These are phyloP conservation scores for Crambe crambe DNA, from an alignment of 37 sponge, comb jelly and placozoan genomes.

Conservation along the genomic window DNA sequence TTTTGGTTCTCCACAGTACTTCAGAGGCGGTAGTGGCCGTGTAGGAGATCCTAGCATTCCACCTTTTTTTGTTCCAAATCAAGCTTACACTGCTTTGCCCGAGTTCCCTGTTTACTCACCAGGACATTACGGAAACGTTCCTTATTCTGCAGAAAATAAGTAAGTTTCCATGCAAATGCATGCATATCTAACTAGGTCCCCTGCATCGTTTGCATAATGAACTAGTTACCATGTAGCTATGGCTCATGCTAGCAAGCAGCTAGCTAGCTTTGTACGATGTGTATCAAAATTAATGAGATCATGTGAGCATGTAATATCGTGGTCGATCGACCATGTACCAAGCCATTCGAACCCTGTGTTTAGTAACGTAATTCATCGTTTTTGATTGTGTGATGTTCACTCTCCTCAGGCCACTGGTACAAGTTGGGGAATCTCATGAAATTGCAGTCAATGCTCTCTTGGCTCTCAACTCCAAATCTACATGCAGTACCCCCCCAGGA, in stretches of 20 bases:
- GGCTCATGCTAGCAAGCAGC: too few species aligned
- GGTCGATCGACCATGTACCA: too few species aligned
- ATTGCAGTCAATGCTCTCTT: slow-evolving; percentile 66
- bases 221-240: too few species aligned
- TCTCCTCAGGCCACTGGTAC: slow-evolving; percentile 43
- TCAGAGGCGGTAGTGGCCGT: slow-evolving; percentile 18
- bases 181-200: too few species aligned
- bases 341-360: too few species aligned
- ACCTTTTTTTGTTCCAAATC: slow-evolving; percentile 54
- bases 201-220: too few species aligned
- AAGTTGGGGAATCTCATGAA: slow-evolving; percentile 32
- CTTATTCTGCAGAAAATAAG: slow-evolving; percentile 41
- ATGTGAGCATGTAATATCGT: too few species aligned
- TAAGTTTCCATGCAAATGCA: slow-evolving; percentile 12
- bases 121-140: slow-evolving; percentile 32
- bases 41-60: slow-evolving; percentile 32
- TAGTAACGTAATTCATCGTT: too few species aligned
- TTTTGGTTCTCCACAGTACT: slow-evolving; percentile 43
- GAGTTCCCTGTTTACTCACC: slow-evolving; percentile 40
- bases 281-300: too few species aligned
- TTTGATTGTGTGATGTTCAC: slow-evolving; percentile 1
- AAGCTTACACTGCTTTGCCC: slow-evolving; percentile 7
- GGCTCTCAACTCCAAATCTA: slow-evolving; percentile 36
- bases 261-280: too few species aligned
- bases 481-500: slow-evolving; percentile 27